Evolutionary conservation across 2,888 invertebrate genomes (phyloP).

Genomic region (Yponomeuta cagnagella): DNA sequence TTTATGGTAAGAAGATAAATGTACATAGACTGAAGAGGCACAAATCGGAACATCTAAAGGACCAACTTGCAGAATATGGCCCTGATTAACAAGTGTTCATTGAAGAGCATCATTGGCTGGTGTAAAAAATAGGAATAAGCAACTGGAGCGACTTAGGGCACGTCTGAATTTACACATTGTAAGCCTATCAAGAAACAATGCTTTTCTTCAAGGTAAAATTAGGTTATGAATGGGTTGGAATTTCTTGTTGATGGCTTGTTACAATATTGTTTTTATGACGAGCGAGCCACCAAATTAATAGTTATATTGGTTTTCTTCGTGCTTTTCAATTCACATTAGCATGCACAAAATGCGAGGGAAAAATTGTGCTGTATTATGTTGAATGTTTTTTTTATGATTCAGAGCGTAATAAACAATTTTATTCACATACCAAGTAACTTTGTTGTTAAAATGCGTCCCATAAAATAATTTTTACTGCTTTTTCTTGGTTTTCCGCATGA

Average conservation of each 20-base stretch:
- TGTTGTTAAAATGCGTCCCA: background rate
- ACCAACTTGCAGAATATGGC: too few species aligned
- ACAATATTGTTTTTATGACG: background rate
- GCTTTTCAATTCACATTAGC: background rate
- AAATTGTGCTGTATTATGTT: background rate
- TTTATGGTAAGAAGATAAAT: too few species aligned
- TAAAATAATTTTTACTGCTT: background rate
- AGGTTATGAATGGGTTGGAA: background rate
- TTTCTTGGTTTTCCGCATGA: background rate
- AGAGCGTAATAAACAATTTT: background rate
- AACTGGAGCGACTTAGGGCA: too few species aligned
- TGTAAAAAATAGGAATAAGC: too few species aligned
- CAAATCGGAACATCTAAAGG: too few species aligned
- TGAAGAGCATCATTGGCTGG: too few species aligned
- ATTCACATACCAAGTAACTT: background rate
- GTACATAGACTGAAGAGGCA: too few species aligned
- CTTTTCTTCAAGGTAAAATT: background rate
- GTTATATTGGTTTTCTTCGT: background rate
- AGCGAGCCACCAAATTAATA: background rate
- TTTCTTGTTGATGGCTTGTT: background rate
- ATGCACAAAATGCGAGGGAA: conserved; percentile 12
- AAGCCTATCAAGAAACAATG: too few species aligned
- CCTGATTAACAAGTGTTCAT: too few species aligned
- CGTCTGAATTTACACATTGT: too few species aligned
- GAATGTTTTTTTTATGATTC: background rate